phyloP scores from a whole-genome alignment of 2,888 invertebrate species.

The Caenorhabditis auriculariae region DNA sequence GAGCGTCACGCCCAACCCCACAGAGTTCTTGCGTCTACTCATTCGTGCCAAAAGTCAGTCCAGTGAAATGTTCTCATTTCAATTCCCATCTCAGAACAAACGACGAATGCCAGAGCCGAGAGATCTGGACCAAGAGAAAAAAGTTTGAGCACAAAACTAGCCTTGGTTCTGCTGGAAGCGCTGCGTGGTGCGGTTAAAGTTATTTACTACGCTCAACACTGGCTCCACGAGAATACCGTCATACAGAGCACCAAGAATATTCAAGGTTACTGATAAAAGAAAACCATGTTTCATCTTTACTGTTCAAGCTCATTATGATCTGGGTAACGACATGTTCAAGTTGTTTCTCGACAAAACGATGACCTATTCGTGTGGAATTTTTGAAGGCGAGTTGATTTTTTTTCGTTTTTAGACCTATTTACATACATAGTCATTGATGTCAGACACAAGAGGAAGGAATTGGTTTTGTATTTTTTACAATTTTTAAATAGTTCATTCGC shows the following conservation, averaged over 20 bases:
- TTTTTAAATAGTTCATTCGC: no score
- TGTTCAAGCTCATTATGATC: constrained; percentile 48
- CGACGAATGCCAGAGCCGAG: no score
- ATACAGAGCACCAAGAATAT: constrained; percentile 39
- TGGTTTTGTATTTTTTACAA: no score
- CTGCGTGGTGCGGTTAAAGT: constrained; percentile 13
- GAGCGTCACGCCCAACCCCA: constrained; percentile 41
- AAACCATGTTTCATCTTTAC: neutral
- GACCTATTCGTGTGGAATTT: constrained; percentile 56
- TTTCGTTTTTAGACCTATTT: no score
- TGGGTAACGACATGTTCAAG: constrained; percentile 58
- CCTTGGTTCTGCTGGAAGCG: neutral
- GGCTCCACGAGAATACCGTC: constrained; percentile 45
- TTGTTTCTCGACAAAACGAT: constrained; percentile 52
- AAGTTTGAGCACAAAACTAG: neutral
- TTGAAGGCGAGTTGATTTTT: constrained; percentile 35
- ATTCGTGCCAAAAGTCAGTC: constrained; percentile 49
- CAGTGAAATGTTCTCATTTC: no score
- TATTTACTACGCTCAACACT: constrained; percentile 49
- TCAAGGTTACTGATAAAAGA: constrained; percentile 6
- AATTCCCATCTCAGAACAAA: neutral
- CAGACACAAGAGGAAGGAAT: no score
- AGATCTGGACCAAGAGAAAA: neutral
- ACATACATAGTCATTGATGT: no score
- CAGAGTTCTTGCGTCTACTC: constrained; percentile 42